Evolutionary conservation across 2,113 vertebrate genomes (phyloP).

Genomic region (Aepyceros melampus): DNA sequence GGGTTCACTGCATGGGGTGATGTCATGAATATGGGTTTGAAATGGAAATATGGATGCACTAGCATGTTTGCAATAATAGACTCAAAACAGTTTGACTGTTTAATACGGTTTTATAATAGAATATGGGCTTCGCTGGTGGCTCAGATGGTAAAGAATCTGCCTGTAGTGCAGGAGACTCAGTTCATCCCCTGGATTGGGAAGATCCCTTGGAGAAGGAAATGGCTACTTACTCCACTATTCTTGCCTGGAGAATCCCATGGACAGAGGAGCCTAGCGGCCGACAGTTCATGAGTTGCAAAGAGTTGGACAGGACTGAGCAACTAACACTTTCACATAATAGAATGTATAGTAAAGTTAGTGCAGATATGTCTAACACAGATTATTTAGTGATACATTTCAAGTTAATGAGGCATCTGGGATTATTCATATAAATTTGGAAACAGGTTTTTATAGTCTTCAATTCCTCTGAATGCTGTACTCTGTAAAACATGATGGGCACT

Average conservation of each 20-base stretch:
- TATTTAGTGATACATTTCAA: conserved; percentile 20
- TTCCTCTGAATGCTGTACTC: not conserved
- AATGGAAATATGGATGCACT: conserved; percentile 63
- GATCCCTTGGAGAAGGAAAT: not conserved
- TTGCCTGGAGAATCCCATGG: not conserved
- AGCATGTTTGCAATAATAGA: conserved; percentile 23
- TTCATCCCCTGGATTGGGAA: not conserved
- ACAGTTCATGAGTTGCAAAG: not conserved
- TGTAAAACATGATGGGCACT: not conserved
- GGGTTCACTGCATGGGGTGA: conserved; percentile 63
- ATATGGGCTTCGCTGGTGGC: not conserved
- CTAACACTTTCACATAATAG: not conserved
- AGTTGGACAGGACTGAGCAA: not conserved
- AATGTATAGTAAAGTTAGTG: not conserved
- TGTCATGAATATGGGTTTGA: conserved; percentile 55
- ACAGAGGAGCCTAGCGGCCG: not conserved
- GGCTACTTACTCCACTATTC: not conserved
- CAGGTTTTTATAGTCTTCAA: not conserved
- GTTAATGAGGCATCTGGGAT: conserved; percentile 10
- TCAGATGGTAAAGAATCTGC: not conserved
- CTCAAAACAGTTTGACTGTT: not conserved
- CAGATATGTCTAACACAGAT: conserved; percentile 2
- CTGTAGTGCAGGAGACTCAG: not conserved
- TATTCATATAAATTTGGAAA: conserved; percentile 14
- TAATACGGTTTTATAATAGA: not conserved